Conservation (phyloP, 2,888 invertebrate species). For the Eremobia ochroleuca region DNA sequence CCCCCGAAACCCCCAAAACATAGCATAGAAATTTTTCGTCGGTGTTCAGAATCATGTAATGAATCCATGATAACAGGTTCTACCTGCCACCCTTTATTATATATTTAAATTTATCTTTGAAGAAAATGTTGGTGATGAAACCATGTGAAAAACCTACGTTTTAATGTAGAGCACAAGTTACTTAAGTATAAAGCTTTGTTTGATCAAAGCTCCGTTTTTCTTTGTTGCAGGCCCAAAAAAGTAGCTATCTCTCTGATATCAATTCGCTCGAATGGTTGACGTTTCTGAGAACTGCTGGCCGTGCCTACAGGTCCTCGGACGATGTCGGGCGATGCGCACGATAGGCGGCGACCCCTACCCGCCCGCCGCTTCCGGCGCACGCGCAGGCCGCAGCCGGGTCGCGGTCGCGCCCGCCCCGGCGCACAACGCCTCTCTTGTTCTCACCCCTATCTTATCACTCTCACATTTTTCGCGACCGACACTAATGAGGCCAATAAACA, state of each 20-base stretch:
- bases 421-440: conserved; percentile 85
- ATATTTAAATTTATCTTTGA: background rate
- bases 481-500: conserved; percentile 84
- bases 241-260: conserved; percentile 31
- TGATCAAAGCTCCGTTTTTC: background rate
- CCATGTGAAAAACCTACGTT: background rate
- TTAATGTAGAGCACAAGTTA: background rate
- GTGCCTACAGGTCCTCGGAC: conserved; percentile 54
- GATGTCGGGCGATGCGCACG: conserved; percentile 65
- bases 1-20: background rate
- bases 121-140: background rate
- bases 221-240: conserved; percentile 43
- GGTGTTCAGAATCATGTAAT: background rate
- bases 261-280: conserved; percentile 26
- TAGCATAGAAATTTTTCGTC: background rate
- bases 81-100: background rate
- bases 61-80: background rate
- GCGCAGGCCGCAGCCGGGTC: conserved; percentile 57
- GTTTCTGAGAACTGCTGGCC: conserved; percentile 62
- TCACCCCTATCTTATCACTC: conserved; percentile 87
- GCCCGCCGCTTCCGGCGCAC: conserved; percentile 75
- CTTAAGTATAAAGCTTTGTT: background rate
- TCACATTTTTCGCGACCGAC: conserved; percentile 87
- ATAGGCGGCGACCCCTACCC: conserved; percentile 78
- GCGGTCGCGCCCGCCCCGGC: conserved; percentile 64